Base-by-base conservation (phyloP, 2,797 vertebrate genomes). In the Lepus oiostolus region DNA sequence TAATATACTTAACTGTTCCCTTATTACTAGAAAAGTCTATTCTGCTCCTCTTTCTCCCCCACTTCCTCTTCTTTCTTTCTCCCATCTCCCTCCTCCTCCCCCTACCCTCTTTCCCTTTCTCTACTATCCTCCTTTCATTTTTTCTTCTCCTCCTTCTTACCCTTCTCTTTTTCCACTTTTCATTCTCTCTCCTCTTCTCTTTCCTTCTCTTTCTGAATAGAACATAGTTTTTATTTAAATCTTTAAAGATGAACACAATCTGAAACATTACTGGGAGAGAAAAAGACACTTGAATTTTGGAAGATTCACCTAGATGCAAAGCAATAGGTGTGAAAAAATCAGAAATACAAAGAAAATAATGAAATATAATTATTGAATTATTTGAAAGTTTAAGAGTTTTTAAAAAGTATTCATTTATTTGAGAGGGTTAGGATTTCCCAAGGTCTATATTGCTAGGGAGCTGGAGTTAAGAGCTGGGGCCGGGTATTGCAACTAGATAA, bases 341-440 rank as follows among this genome's bases (percentile, higher is more conserved):
- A 97, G 24, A 97, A 98, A 98, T 21, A 52, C 95, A 97, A 97
- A 97, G 90, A 96, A 97, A 97, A 94, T 96, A 97, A 95, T 96
- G 90, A 90, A 96, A 95, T 97, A 94, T 96, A 98, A 97, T 82
- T 96, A 96, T 89, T 96, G 95, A 96, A 96, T 96, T 96, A 94
- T 96, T 92, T 97, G 94, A 97, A 97, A 97, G 94, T 96, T 97
- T 96, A 95, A 95, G 96, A 97, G 94, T 97, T 97, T 96, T 47
- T 58, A 5, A 58, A 58, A 58, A 58, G 19, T 21, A 58, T 58
- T 58, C 42, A 47, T 47, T 47, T 47, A 47, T 47, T 47, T 47
- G 42, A 47, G 42, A 9, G 42, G 42, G 42, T 47, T 47, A 47
- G 54, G 54, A 21, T 4, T 16, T 47, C 42, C 42, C 42, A 47